Evolutionary conservation across 1,140 invertebrate genomes (phyloP), one percentile per base, ranked within the genome.

Genomic region (Calliopsis andreniformis): DNA sequence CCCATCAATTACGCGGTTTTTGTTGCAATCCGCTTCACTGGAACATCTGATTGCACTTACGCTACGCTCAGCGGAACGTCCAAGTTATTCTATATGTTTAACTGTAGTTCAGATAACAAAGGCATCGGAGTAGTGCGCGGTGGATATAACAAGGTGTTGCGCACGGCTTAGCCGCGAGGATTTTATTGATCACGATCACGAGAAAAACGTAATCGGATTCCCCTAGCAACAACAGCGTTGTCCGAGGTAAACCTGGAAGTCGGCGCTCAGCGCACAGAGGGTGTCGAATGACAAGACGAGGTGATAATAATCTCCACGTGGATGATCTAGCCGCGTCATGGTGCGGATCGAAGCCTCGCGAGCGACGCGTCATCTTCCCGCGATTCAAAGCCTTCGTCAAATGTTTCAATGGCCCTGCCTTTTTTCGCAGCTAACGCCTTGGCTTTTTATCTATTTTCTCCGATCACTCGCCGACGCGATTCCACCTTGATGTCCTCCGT

Each of bases 181-280:
- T 14, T 43, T 18, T 18, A 69, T 59, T 51, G 73, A 64, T 56
- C 53, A 71, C 39, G 66, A 61, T 55, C 43, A 72, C 42, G 55
- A 47, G 39, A 64, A 67, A 59, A 55, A 70, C 42, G 61, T 73
- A 76, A 79, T 69, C 42, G 59, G 63, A 81, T 69, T 78, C 70
- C 71, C 70, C 43, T 82, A 55, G 70, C 70, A 79, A 81, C 76
- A 70, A 80, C 47, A 70, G 30, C 63, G 79, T 76, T 58, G 58
- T 16, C 35, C 39, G 53, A 39, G 53, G 66, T 82, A 79, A 82
- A 35, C 18, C 25, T 82, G 66, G 45, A 70, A 66, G 70, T 79
- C 18, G 70, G 32, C 63, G 42, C 58, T 42, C 14, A 18, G 56
- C 51, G 66, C 20, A 55, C 43, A 23, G 35, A 49, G 32, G 55